Evolutionary conservation across 2,888 invertebrate genomes (phyloP), one percentile per base, ranked within the genome.

Genomic region (Bimastos eiseni): DNA sequence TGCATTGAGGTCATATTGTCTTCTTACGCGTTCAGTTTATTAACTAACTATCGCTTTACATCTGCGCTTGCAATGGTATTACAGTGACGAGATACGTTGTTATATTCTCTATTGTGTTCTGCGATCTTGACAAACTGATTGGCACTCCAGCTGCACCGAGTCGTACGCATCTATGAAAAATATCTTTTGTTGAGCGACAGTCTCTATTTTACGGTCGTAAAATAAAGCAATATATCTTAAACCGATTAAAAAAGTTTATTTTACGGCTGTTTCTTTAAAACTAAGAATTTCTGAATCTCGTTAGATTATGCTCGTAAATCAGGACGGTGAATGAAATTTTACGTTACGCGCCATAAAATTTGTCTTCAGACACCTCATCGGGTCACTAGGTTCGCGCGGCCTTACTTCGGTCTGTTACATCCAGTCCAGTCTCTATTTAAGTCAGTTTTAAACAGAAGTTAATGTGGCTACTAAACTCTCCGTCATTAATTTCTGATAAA

Each of bases 341-440:
- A 86, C 86, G 86, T 36, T 86, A 1, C 86, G 86, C 86, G 86
- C 37, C 86, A 86, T 86, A 36, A 86, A 86, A 86, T 86, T 37
- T 36, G 86, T 86, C 34, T 33, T 33, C 86, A 34, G 37, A 86
- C 17, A 36, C 86, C 86, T 36, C 36, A 24, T 21, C 6, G 24
- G 36, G 86, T 86, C 86, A 86, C 21, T 24, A 8, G 1, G 86
- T 86, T 37, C 86, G 36, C 3, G 6, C 15, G 34, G 0, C 84
- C 34, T 86, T 36, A 37, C 86, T 36, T 21, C 11, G 36, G 1
- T 6, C n/a, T n/a, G n/a, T n/a, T n/a, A n/a, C 15, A 55, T 55
- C 19, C 34, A 19, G 8, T 70, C 15, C 4, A 4, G 24, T 2
- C 3, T 55, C 24, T n/a, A n/a, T n/a, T 4, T 55, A 30, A 55